Conservation (phyloP, 1,140 invertebrate genomes). For the Eriocheir sinensis region DNA sequence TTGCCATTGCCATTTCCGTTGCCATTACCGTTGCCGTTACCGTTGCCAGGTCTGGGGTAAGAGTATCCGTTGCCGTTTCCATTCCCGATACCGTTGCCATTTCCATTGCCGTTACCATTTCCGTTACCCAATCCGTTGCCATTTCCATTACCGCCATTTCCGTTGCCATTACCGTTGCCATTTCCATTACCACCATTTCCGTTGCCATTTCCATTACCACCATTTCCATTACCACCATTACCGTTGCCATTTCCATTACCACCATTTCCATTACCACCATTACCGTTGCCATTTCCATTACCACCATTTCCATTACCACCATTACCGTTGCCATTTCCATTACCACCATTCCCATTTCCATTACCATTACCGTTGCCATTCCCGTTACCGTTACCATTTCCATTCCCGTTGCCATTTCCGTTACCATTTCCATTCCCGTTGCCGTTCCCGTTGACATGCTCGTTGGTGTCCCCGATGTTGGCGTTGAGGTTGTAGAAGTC, state of each 20-base stretch:
- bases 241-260: not conserved
- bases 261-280: not conserved
- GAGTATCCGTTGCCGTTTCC: constrained; percentile 5
- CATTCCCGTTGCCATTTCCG: not conserved
- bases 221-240: not conserved
- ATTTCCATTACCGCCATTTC: not conserved
- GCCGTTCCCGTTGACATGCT: not conserved
- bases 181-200: not conserved
- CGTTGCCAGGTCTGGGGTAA: not conserved
- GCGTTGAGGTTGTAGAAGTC: not conserved
- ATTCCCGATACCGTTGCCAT: not conserved
- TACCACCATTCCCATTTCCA: no score
- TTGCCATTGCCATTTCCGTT: constrained; percentile 36
- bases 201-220: not conserved
- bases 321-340: not conserved
- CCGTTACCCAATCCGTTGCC: not conserved
- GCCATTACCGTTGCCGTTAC: constrained; percentile 7
- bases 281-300: not conserved
- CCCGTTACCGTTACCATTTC: not conserved
- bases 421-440: constrained; percentile 14
- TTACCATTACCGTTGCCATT: not conserved
- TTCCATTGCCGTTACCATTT: not conserved
- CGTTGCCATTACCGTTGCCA: not conserved
- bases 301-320: not conserved
- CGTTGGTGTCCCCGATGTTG: constrained; percentile 19